These are phyloP conservation scores for Lepisosteus osseus DNA, from an alignment of 2,113 vertebrate species.

Conservation along the genomic window DNA sequence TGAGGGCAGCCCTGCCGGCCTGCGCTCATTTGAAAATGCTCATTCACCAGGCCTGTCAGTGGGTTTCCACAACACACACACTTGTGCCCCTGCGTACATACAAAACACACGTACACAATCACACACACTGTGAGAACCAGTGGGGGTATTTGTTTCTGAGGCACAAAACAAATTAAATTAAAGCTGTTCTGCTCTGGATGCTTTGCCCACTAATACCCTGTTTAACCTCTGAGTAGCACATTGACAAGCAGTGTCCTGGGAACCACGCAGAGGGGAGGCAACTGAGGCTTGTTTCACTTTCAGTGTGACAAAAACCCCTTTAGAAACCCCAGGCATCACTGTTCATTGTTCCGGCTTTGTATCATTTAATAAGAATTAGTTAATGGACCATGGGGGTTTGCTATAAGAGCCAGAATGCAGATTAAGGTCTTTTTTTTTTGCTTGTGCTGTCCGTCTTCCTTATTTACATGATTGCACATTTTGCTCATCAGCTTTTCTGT, in stretches of 20 bases:
- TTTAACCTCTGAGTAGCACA: slow-evolving; percentile 64
- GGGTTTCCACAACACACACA: slow-evolving; percentile 5
- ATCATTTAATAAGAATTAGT: slow-evolving; percentile 59
- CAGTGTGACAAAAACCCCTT: slow-evolving; percentile 52
- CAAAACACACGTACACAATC: slow-evolving; percentile 26
- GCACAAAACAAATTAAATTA: slow-evolving; percentile 59
- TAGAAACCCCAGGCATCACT: slow-evolving; percentile 51
- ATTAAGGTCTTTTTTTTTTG: slow-evolving; percentile 50
- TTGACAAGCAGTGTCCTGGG: slow-evolving; percentile 67
- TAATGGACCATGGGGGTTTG: slow-evolving; percentile 52
- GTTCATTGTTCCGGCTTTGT: slow-evolving; percentile 51
- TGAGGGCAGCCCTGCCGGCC: too few species aligned
- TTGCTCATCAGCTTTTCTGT: slow-evolving; percentile 55
- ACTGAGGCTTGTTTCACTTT: slow-evolving; percentile 53
- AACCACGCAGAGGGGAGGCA: slow-evolving; percentile 44
- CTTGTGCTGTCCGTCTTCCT: slow-evolving; percentile 40
- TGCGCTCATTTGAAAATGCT: background rate
- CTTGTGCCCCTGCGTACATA: slow-evolving; percentile 15
- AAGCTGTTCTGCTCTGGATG: slow-evolving; percentile 63
- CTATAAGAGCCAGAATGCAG: slow-evolving; percentile 51
- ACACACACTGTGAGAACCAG: slow-evolving; percentile 60
- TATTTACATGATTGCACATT: slow-evolving; percentile 67
- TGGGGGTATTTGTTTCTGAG: slow-evolving; percentile 54
- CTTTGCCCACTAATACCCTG: slow-evolving; percentile 58
- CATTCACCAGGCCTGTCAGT: slow-evolving; percentile 8